Evolutionary conservation across 2,888 invertebrate genomes (phyloP).

Genomic region (Aquatica leii): DNA sequence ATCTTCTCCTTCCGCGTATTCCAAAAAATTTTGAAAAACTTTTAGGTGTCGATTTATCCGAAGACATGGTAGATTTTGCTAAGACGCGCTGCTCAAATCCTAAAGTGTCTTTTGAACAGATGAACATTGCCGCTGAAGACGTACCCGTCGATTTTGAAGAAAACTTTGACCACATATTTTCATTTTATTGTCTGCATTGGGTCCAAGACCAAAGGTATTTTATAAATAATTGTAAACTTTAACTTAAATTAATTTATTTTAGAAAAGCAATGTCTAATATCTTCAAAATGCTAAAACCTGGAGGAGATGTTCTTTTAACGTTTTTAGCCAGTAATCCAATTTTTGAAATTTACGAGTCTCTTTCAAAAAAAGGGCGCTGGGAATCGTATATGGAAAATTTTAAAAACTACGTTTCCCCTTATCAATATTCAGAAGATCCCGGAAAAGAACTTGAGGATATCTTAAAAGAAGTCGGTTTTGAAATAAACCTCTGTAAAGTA

Average conservation of each 20-base stretch:
- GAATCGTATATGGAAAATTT: slow-evolving; percentile 71
- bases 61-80: slow-evolving; percentile 75
- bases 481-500: slow-evolving; percentile 64
- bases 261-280: slow-evolving; percentile 73
- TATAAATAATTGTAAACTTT: neutral
- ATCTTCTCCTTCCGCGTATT: slow-evolving; percentile 69
- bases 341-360: slow-evolving; percentile 72
- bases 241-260: slow-evolving; percentile 15
- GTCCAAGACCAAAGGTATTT: slow-evolving; percentile 74
- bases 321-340: slow-evolving; percentile 75
- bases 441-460: slow-evolving; percentile 57
- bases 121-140: slow-evolving; percentile 67
- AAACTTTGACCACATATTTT: slow-evolving; percentile 74
- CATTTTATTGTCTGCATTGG: slow-evolving; percentile 85
- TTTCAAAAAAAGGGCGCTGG: slow-evolving; percentile 68
- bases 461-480: slow-evolving; percentile 67
- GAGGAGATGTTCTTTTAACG: slow-evolving; percentile 73
- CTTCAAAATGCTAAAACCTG: slow-evolving; percentile 69
- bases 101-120: slow-evolving; percentile 61
- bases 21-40: slow-evolving; percentile 65
- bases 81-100: slow-evolving; percentile 63
- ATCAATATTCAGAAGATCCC: slow-evolving; percentile 67
- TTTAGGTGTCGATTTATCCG: slow-evolving; percentile 75
- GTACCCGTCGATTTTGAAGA: slow-evolving; percentile 62
- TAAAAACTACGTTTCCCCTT: slow-evolving; percentile 71